Conservation (phyloP, 2,113 vertebrate genomes). For the Thunnus maccoyii region DNA sequence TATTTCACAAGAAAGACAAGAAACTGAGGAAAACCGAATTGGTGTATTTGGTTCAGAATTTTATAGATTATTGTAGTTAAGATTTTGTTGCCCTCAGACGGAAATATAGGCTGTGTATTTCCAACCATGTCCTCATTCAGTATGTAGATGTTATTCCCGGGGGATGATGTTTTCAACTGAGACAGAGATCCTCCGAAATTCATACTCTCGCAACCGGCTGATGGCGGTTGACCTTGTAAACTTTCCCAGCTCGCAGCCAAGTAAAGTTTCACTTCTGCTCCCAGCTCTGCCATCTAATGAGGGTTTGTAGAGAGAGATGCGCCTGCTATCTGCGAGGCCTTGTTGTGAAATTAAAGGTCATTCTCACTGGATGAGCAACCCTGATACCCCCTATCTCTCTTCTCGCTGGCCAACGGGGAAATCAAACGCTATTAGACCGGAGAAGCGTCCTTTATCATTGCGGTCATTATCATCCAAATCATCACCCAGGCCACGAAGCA, state of each 20-base stretch:
- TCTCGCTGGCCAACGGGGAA: constrained; percentile 75
- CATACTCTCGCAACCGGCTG: constrained; percentile 26
- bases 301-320: constrained; percentile 64
- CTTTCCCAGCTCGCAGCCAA: constrained; percentile 70
- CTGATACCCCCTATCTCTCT: constrained; percentile 72
- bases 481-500: constrained; percentile 72
- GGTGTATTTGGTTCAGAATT: constrained; percentile 34
- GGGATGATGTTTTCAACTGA: constrained; percentile 50
- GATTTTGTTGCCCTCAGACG: constrained; percentile 1
- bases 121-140: constrained; percentile 16
- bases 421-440: constrained; percentile 80
- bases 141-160: constrained; percentile 38
- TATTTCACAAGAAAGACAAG: constrained; percentile 36
- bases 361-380: constrained; percentile 79
- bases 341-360: constrained; percentile 84
- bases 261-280: constrained; percentile 72
- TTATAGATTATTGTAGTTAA: constrained; percentile 29
- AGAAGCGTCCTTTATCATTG: constrained; percentile 78
- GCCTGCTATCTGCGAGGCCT: constrained; percentile 70
- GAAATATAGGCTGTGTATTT: constrained; percentile 40
- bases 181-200: constrained; percentile 42
- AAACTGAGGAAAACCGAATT: constrained; percentile 19
- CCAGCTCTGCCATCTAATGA: constrained; percentile 74
- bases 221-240: constrained; percentile 77
- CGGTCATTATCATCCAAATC: constrained; percentile 78